A percentile compares a stretch with the other conserved stretches of the same genome.
phyloP scores from a whole-genome alignment of 2,888 invertebrate species.

The Alentia gelatinosa region DNA sequence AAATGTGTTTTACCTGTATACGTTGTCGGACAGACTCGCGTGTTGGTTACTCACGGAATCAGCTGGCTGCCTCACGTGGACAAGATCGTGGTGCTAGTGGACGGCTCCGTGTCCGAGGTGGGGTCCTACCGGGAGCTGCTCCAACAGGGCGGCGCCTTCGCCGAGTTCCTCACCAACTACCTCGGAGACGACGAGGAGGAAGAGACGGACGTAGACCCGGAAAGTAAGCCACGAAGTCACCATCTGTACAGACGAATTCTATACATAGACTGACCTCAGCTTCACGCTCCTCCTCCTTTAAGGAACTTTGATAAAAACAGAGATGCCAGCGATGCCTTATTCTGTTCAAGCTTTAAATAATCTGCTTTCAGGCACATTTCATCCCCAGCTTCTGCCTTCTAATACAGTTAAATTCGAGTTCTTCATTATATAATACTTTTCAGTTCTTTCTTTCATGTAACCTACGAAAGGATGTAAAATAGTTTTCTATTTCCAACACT shows the following conservation, averaged over 20 bases:
- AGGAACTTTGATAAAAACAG: too few species aligned
- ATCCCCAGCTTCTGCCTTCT: too few species aligned
- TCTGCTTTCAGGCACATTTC: too few species aligned
- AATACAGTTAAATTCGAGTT: too few species aligned
- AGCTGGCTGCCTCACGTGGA: constrained; percentile 78
- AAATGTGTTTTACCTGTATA: neutral
- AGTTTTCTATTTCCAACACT: neutral
- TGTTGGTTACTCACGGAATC: constrained; percentile 80
- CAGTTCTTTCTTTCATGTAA: too few species aligned
- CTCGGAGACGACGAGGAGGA: constrained; percentile 59
- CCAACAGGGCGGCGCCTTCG: constrained; percentile 76
- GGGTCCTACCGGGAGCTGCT: constrained; percentile 76
- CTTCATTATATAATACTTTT: too few species aligned
- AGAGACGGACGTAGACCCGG: constrained; percentile 55
- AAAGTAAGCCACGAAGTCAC: constrained; percentile 1
- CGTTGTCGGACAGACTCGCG: constrained; percentile 71
- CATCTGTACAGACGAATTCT: too few species aligned
- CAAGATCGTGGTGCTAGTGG: constrained; percentile 76
- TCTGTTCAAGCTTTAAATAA: too few species aligned
- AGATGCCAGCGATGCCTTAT: too few species aligned
- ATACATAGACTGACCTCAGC: too few species aligned
- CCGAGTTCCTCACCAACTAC: constrained; percentile 78
- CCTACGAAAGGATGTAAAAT: too few species aligned
- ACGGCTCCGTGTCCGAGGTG: constrained; percentile 72
- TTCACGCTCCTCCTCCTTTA: too few species aligned